A percentile compares a stretch with the other conserved stretches of the same genome.
phyloP scores from a whole-genome alignment of 2,797 vertebrate species.

The Eulemur coronatus region DNA sequence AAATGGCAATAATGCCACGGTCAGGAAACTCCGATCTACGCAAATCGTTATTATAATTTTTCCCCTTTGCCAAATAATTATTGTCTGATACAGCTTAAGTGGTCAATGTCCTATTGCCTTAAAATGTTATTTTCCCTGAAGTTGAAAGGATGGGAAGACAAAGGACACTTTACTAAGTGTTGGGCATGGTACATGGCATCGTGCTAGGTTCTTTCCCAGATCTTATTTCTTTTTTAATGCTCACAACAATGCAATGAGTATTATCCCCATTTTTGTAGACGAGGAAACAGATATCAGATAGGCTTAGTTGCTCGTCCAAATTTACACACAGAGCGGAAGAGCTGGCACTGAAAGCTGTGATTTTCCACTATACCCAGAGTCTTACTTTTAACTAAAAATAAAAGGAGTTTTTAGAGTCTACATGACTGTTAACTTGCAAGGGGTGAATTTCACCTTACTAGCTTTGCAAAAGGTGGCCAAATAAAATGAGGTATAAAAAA shows the following conservation, averaged over 20 bases:
- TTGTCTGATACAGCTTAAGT: neutral
- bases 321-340: neutral
- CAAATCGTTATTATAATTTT: neutral
- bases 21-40: neutral
- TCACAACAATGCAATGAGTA: neutral
- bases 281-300: neutral
- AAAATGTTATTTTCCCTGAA: neutral
- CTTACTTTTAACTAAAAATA: constrained; percentile 6
- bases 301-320: neutral
- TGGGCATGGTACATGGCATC: rapidly evolving
- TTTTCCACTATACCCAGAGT: neutral
- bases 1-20: neutral
- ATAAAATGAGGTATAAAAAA: neutral
- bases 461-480: neutral
- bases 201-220: neutral
- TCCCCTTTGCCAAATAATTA: neutral
- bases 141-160: neutral
- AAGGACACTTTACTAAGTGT: neutral
- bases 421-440: neutral
- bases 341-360: neutral
- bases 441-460: neutral
- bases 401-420: neutral
- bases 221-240: neutral
- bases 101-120: neutral
- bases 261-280: neutral